Evolutionary conservation across 2,888 invertebrate genomes (phyloP).

Genomic region (Cosmia pyralina): DNA sequence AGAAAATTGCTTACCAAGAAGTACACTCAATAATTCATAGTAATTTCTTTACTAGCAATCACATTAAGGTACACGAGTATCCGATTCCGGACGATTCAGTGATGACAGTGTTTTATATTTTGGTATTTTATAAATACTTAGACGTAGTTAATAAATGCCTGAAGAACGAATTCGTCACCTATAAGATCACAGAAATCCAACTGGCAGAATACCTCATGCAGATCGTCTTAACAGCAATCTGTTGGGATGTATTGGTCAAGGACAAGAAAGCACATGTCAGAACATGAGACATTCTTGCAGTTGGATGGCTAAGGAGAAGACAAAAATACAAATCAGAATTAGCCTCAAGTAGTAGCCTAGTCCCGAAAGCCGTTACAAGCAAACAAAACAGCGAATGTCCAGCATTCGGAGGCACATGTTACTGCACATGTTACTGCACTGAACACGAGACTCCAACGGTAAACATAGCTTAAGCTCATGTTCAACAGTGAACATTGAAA

Average conservation of each 20-base stretch:
- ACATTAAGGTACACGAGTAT: neutral
- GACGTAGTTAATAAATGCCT: neutral
- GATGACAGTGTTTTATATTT: neutral
- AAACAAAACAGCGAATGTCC: neutral
- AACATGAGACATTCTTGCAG: neutral
- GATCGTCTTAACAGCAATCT: too few relatives aligned
- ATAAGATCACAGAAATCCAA: too few relatives aligned
- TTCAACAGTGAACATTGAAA: neutral
- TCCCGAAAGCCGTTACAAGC: neutral
- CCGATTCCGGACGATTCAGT: neutral
- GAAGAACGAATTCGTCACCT: too few relatives aligned
- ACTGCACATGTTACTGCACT: too few relatives aligned
- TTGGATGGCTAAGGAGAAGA: neutral
- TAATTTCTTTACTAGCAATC: neutral
- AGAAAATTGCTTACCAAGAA: slow-evolving; percentile 32
- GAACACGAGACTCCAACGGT: neutral
- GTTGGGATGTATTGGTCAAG: neutral
- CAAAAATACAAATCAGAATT: neutral
- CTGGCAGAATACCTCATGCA: too few relatives aligned
- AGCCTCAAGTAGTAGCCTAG: neutral
- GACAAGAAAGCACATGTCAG: neutral
- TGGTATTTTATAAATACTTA: neutral
- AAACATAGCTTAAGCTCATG: neutral
- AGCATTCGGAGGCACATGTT: neutral
- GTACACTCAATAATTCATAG: slow-evolving; percentile 20